Percentiles rank a stretch among this genome's conserved stretches.
These are phyloP conservation scores for Troides aeacus DNA, from an alignment of 2,888 invertebrate genomes.

Conservation along the genomic window DNA sequence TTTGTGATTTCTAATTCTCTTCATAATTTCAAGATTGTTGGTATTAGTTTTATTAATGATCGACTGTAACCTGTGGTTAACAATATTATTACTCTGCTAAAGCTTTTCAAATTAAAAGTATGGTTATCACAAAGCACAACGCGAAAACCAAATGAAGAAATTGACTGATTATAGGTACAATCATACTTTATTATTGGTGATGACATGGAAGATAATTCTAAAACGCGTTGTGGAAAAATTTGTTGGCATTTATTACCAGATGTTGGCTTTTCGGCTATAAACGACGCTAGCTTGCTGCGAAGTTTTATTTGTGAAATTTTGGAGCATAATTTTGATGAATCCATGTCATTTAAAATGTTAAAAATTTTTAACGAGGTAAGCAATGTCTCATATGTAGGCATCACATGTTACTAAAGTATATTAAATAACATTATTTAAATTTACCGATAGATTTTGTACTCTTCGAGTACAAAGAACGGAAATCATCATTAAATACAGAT, in stretches of 20 bases:
- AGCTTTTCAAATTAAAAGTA: neutral
- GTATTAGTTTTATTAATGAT: too few relatives aligned
- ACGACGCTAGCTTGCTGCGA: conserved; percentile 18
- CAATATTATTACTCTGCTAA: neutral
- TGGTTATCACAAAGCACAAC: too few relatives aligned
- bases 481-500: neutral
- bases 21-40: too few relatives aligned
- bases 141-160: neutral
- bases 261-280: conserved; percentile 16
- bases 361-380: conserved; percentile 13
- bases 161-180: conserved; percentile 10
- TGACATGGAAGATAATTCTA: conserved; percentile 16
- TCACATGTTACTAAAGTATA: neutral
- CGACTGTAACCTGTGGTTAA: neutral
- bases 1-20: too few relatives aligned
- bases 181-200: conserved; percentile 22
- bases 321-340: neutral
- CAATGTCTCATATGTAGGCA: neutral
- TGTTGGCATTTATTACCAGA: conserved; percentile 23
- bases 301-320: conserved; percentile 13
- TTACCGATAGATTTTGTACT: neutral
- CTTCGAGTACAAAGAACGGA: neutral
- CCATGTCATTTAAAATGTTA: neutral
- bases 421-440: neutral
- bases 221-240: conserved; percentile 14